These are phyloP conservation scores for Pterostichus niger DNA, from an alignment of 2,888 invertebrate species.

Conservation along the genomic window DNA sequence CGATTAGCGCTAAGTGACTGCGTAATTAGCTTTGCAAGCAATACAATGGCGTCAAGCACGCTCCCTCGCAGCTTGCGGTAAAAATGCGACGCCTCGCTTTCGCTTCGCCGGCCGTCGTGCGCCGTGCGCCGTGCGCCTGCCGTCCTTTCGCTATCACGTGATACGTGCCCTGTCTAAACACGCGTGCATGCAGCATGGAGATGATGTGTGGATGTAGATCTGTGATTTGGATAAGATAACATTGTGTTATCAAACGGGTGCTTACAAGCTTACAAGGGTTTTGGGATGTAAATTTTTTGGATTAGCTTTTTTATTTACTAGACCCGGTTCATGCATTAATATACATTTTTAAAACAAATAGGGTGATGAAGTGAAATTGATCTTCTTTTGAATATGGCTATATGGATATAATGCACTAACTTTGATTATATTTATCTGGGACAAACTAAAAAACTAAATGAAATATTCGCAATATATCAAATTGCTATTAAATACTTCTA, in stretches of 20 bases:
- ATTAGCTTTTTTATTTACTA: constrained; percentile 49
- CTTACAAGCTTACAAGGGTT: constrained; percentile 54
- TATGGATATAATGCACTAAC: not conserved
- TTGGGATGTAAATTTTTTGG: constrained; percentile 34
- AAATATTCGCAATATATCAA: no score
- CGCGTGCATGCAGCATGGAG: not conserved
- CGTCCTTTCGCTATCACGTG: constrained; percentile 23
- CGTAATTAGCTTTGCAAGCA: constrained; percentile 78
- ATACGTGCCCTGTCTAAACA: constrained; percentile 15
- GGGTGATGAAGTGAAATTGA: not conserved
- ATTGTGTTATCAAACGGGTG: constrained; percentile 43
- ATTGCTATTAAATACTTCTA: no score
- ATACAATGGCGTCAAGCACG: constrained; percentile 58
- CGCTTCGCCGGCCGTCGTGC: not conserved
- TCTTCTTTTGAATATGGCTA: not conserved
- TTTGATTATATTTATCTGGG: no score
- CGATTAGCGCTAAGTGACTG: constrained; percentile 79
- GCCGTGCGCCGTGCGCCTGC: not conserved
- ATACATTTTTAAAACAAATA: constrained; percentile 25
- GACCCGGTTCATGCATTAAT: constrained; percentile 13
- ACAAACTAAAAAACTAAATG: no score
- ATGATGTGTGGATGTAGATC: constrained; percentile 46
- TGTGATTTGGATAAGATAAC: constrained; percentile 50
- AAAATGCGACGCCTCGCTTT: constrained; percentile 44
- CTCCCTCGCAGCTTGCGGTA: constrained; percentile 44